Base-by-base conservation (phyloP, 1,140 invertebrate species). In the Drosophila obscura region DNA sequence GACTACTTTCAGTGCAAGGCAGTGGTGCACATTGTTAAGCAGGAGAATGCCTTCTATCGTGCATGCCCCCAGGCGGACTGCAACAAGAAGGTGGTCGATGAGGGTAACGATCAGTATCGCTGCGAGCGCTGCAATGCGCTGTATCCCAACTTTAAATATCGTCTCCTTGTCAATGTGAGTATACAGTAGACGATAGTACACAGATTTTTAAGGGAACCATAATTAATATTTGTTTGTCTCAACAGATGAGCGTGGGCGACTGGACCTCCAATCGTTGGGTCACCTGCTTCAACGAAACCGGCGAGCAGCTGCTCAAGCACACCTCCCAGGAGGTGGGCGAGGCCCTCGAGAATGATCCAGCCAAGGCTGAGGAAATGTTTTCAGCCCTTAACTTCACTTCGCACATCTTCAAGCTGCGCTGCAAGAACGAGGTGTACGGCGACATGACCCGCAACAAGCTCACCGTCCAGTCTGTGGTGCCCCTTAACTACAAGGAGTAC, bases 61-160 rank as follows among this genome's bases (percentile, higher is more conserved):
- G 95, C 97, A 1, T 99, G 98, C 84, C 96, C 97, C 0, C 93
- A 94, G 58, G 94, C 95, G 9, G 94, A 94, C 44, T 99, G 98
- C 91, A 98, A 98, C 83, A 99, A 99, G 90, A 99, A 99, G 92
- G 94, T 97, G 1, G 93, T 98, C 26, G 98, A 99, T 92, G 89
- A 91, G 51, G 94, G 96, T 48, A 97, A 98, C 91, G 97, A 96
- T 6, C 93, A 95, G 75, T 99, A 95, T 91, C 94, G 97, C 66
- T 99, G 99, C 92, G 98, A 99, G 91, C 99, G 99, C 92, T 99
- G 98, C 92, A 94, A 96, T 71, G 93, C 94, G 49, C 96, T 97
- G 64, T 97, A 94, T 90, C 95, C 95, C 0, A 96, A 96, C 75
- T 99, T 95, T 90, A 97, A 96, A 78, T 98, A 97, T 92, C 94